Conservation (phyloP, 2,888 invertebrate species). For the Julus scanicus region DNA sequence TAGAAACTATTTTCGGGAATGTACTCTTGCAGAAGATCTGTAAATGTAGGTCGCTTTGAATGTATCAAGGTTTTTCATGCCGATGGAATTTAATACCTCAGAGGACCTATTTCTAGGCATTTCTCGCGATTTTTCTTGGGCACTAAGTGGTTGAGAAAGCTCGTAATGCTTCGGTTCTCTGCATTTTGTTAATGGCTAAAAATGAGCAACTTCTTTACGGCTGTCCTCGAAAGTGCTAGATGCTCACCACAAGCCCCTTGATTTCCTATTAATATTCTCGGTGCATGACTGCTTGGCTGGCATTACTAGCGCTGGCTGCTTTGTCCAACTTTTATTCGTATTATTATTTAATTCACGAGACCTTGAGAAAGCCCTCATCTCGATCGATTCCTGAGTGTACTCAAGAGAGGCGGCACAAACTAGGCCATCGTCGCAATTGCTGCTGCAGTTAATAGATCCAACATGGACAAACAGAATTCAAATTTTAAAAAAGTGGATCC, state of each 20-base stretch:
- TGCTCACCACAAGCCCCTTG: not conserved
- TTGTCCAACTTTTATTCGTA: not conserved
- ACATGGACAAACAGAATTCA: not conserved
- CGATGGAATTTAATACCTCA: not conserved
- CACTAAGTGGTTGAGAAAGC: not conserved
- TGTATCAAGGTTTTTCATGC: not conserved
- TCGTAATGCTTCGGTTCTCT: not conserved
- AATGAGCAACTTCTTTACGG: not conserved
- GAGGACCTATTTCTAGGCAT: not conserved
- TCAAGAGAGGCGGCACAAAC: slow-evolving; percentile 28
- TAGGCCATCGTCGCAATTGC: slow-evolving; percentile 31
- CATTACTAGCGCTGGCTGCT: not conserved
- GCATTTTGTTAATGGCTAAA: not conserved
- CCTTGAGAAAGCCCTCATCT: slow-evolving; percentile 24
- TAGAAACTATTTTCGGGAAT: not conserved
- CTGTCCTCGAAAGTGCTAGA: not conserved
- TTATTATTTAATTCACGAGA: slow-evolving; percentile 36
- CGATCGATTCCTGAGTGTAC: slow-evolving; percentile 36
- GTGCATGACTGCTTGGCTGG: slow-evolving; percentile 4
- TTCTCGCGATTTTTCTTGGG: not conserved
- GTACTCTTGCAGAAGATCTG: too few species aligned
- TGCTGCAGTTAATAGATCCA: not conserved
- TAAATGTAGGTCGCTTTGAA: not conserved
- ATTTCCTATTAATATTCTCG: slow-evolving; percentile 27
- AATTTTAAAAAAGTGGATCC: not conserved